phyloP scores from a whole-genome alignment of 2,113 vertebrate species.

The Anser cygnoides region DNA sequence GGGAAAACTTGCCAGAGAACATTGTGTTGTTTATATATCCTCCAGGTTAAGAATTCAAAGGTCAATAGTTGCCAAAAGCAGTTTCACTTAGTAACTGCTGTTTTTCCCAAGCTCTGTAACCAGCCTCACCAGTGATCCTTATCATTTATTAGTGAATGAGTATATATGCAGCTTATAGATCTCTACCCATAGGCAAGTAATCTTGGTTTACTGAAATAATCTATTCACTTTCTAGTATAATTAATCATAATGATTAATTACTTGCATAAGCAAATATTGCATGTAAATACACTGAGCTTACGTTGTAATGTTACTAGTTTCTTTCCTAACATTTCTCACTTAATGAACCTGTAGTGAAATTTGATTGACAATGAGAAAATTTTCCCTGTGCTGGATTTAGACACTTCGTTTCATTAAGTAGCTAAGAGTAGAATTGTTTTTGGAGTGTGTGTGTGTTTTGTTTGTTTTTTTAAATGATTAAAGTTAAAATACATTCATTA shows the following conservation, averaged over 20 bases:
- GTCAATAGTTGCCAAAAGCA: constrained; percentile 80
- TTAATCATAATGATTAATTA: constrained; percentile 68
- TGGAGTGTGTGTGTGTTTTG: neutral
- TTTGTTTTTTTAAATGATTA: neutral
- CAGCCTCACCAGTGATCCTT: constrained; percentile 61
- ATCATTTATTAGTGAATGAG: constrained; percentile 54
- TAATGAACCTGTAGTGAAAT: neutral
- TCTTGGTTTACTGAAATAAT: constrained; percentile 61
- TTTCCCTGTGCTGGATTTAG: neutral
- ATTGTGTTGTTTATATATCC: constrained; percentile 74
- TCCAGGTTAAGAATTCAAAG: constrained; percentile 79
- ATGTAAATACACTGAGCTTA: neutral
- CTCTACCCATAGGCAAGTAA: constrained; percentile 55
- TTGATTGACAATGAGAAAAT: neutral
- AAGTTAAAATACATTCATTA: neutral
- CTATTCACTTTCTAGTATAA: constrained; percentile 44
- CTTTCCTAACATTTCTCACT: neutral
- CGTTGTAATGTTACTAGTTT: neutral
- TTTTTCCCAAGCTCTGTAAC: constrained; percentile 63
- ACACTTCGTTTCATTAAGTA: neutral
- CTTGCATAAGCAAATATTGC: constrained; percentile 39
- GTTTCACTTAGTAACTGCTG: constrained; percentile 71
- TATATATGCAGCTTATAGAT: constrained; percentile 17
- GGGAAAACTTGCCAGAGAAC: constrained; percentile 74
- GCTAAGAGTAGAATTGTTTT: neutral